These are phyloP conservation scores for Pseudobourletiella spinata DNA, from an alignment of 1,140 invertebrate species.

Conservation along the genomic window DNA sequence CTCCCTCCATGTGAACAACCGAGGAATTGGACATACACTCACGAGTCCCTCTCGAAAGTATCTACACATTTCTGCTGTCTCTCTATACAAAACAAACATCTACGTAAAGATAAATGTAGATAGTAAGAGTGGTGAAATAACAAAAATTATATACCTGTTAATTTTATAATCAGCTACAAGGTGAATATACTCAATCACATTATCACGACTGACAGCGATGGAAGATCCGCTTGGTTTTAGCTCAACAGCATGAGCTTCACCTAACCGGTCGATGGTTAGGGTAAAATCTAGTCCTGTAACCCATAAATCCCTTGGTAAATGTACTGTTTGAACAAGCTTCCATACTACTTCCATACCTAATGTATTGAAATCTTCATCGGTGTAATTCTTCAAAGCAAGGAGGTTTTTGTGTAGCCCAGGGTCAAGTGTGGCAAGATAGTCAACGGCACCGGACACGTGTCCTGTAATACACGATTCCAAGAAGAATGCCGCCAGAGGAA, in stretches of 20 bases:
- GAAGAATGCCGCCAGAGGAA: slow-evolving; percentile 89
- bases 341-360: slow-evolving; percentile 45
- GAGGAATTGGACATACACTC: slow-evolving; percentile 44
- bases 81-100: slow-evolving; percentile 44
- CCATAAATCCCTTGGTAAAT: background rate
- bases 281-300: slow-evolving; percentile 74
- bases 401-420: slow-evolving; percentile 85
- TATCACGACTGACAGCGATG: slow-evolving; percentile 80
- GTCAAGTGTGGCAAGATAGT: slow-evolving; percentile 86
- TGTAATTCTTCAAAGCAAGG: slow-evolving; percentile 71
- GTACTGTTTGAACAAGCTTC: background rate
- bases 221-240: slow-evolving; percentile 80
- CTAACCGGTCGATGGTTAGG: slow-evolving; percentile 76
- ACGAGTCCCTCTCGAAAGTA: slow-evolving; percentile 26
- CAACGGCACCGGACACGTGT: slow-evolving; percentile 71
- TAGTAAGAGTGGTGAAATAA: background rate
- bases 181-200: slow-evolving; percentile 94
- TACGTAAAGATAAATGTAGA: too few species aligned
- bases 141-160: slow-evolving; percentile 60
- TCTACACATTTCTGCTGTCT: slow-evolving; percentile 16
- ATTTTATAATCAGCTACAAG: slow-evolving; percentile 92
- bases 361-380: slow-evolving; percentile 62
- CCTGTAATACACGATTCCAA: slow-evolving; percentile 54
- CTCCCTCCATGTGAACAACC: slow-evolving; percentile 92
- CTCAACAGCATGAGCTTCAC: slow-evolving; percentile 79